phyloP scores from a whole-genome alignment of 53 echinoderm and acorn worm species.

The Apostichopus leukothele region DNA sequence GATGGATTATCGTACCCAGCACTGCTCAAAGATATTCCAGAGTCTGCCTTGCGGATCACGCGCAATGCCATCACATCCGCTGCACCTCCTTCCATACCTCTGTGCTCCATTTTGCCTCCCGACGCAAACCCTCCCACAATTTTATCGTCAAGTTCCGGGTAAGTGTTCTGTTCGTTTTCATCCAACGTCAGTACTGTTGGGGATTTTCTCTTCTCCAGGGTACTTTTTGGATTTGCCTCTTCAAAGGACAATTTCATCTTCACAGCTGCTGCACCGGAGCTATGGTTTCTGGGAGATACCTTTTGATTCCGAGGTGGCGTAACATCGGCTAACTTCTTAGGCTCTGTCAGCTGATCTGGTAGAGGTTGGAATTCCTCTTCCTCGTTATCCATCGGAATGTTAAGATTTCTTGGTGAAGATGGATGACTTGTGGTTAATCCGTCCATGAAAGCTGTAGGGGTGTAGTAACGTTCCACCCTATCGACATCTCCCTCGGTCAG shows the following conservation, averaged over 20 bases:
- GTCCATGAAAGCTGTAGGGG: background rate
- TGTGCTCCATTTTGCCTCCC: background rate
- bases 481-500: background rate
- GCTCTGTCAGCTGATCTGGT: slow-evolving; percentile 57
- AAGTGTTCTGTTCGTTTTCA: background rate
- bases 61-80: slow-evolving; percentile 38
- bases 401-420: background rate
- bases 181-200: background rate
- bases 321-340: slow-evolving; percentile 52
- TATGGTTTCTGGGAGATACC: background rate
- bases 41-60: slow-evolving; percentile 52
- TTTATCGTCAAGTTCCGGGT: background rate
- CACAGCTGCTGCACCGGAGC: background rate
- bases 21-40: slow-evolving; percentile 46
- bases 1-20: slow-evolving; percentile 24
- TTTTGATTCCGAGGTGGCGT: slow-evolving; percentile 43
- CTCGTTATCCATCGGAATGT: slow-evolving; percentile 4
- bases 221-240: background rate
- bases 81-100: background rate
- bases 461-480: background rate
- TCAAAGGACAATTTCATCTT: slow-evolving; percentile 27
- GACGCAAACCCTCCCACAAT: no score
- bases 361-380: slow-evolving; percentile 59
- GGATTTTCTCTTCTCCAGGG: background rate
- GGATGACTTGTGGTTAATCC: background rate